Evolutionary conservation across 2,113 vertebrate species (phyloP).

Genomic region (Lagopus muta): DNA sequence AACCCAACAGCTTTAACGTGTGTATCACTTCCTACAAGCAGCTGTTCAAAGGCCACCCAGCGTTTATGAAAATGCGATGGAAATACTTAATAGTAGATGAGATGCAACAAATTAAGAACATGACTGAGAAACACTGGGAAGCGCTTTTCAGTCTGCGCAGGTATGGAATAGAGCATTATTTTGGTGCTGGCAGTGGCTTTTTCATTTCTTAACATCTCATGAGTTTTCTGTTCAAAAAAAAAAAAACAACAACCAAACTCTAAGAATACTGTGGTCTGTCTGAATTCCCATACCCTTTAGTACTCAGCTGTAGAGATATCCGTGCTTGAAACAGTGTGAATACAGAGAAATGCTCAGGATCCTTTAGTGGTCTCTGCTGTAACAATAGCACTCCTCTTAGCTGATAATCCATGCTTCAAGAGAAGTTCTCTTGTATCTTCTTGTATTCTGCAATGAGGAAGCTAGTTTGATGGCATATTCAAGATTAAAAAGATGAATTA

Average conservation of each 20-base stretch:
- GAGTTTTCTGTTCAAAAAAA: background rate
- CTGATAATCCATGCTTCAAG: background rate
- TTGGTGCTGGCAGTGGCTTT: background rate
- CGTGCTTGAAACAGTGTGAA: background rate
- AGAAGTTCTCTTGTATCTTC: background rate
- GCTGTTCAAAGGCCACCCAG: slow-evolving; percentile 87
- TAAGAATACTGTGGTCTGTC: background rate
- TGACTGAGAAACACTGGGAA: slow-evolving; percentile 93
- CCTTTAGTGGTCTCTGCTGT: background rate
- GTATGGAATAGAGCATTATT: slow-evolving; percentile 59
- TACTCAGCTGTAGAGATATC: accelerated
- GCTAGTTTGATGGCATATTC: background rate
- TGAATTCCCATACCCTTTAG: background rate
- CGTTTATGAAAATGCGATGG: slow-evolving; percentile 88
- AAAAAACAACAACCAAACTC: background rate
- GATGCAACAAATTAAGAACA: slow-evolving; percentile 90
- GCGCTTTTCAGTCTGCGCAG: slow-evolving; percentile 87
- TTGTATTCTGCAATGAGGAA: background rate
- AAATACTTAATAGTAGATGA: slow-evolving; percentile 90
- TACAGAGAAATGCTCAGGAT: background rate
- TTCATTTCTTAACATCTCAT: background rate
- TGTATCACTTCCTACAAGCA: slow-evolving; percentile 93
- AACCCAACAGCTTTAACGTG: slow-evolving; percentile 90
- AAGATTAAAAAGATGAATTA: background rate
- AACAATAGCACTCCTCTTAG: background rate